phyloP scores from a whole-genome alignment of 2,888 invertebrate species.

The Cotesia congregata region DNA sequence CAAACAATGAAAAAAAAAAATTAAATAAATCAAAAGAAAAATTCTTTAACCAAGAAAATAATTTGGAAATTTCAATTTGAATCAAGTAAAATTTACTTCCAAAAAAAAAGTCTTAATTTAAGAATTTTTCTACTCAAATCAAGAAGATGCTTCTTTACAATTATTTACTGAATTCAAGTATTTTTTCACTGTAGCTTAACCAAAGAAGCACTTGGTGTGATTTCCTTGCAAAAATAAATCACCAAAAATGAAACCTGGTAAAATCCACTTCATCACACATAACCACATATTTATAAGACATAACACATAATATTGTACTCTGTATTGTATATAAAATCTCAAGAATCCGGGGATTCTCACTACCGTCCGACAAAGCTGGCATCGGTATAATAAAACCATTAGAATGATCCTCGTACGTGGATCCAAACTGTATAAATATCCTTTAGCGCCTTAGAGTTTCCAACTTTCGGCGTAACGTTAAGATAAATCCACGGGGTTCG shows the following conservation, averaged over 20 bases:
- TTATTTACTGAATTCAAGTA: no score
- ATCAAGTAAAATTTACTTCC: no score
- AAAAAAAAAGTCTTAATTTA: no score
- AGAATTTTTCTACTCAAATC: no score
- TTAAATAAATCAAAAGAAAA: no score
- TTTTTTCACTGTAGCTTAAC: no score
- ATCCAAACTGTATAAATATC: slow-evolving; percentile 71
- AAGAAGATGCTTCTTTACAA: no score
- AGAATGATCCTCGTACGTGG: slow-evolving; percentile 70
- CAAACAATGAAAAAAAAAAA: no score
- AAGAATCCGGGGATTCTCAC: slow-evolving; percentile 17
- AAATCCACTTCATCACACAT: background rate
- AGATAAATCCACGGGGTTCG: slow-evolving; percentile 62
- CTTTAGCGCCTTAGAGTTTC: slow-evolving; percentile 64
- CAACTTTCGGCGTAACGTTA: slow-evolving; percentile 67
- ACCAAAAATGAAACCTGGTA: background rate
- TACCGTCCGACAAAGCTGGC: slow-evolving; percentile 43
- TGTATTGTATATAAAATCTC: background rate
- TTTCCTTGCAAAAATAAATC: background rate
- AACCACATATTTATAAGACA: background rate
- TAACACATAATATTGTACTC: no score
- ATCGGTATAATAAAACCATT: slow-evolving; percentile 70
- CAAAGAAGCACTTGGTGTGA: background rate
- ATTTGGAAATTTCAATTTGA: no score
- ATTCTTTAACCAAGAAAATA: no score